phyloP scores from a whole-genome alignment of 35 echinoderm and acorn worm species.

The Chiridota heheva region DNA sequence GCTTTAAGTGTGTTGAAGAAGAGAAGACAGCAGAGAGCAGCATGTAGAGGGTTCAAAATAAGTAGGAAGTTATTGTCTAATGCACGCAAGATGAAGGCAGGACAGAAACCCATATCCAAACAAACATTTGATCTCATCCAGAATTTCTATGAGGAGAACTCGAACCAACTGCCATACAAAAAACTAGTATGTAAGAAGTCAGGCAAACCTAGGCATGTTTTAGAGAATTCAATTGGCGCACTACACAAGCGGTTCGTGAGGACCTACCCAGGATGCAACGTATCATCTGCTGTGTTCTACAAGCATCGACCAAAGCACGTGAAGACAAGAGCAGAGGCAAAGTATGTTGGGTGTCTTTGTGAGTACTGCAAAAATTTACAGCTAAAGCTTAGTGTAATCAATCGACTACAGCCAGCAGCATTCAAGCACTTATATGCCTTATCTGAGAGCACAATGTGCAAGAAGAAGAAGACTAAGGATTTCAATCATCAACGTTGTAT shows the following conservation, averaged over 20 bases:
- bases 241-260: neutral
- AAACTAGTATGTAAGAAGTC: slow-evolving; percentile 49
- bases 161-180: slow-evolving; percentile 9
- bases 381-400: slow-evolving; percentile 10
- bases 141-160: slow-evolving; percentile 10
- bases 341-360: slow-evolving; percentile 35
- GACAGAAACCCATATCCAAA: slow-evolving; percentile 1
- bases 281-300: neutral
- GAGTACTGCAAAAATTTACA: slow-evolving; percentile 47
- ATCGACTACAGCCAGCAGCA: neutral
- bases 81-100: neutral
- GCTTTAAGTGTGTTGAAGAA: slow-evolving; percentile 20
- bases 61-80: slow-evolving; percentile 28
- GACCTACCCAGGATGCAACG: neutral
- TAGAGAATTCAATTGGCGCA: neutral
- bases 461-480: neutral
- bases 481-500: slow-evolving; percentile 13
- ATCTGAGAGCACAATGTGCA: slow-evolving; percentile 34
- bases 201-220: neutral
- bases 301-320: slow-evolving; percentile 35
- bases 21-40: slow-evolving; percentile 2
- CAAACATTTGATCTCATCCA: neutral
- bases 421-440: slow-evolving; percentile 9
- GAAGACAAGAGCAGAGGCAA: neutral
- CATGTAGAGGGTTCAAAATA: slow-evolving; percentile 12